Conservation (phyloP, 2,797 vertebrate genomes). For the Catharus ustulatus region DNA sequence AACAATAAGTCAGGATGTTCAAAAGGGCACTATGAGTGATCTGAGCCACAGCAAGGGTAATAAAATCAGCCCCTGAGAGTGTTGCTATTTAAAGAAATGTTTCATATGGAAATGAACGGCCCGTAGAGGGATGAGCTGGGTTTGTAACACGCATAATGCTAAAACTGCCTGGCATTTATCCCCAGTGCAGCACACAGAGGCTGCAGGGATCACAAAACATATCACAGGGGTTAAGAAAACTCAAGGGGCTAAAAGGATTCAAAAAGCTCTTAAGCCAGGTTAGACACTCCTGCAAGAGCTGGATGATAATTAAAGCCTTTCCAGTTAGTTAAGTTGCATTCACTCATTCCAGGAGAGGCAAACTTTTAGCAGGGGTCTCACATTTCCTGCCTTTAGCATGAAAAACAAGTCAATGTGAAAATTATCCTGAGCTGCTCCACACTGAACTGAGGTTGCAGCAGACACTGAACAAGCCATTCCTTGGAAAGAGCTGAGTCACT, state of each 20-base stretch:
- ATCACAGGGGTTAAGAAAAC: background rate
- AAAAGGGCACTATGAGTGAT: constrained; percentile 3
- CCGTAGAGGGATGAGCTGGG: constrained; percentile 1
- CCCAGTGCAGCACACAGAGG: background rate
- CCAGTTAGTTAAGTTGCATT: background rate
- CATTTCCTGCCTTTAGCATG: background rate
- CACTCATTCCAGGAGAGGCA: background rate
- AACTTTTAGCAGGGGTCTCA: background rate
- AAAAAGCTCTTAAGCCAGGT: background rate
- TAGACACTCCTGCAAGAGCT: background rate
- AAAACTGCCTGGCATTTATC: background rate
- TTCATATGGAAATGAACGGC: constrained; percentile 51
- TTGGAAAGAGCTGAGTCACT: background rate
- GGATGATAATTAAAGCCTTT: background rate
- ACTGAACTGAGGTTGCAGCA: background rate
- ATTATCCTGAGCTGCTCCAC: background rate
- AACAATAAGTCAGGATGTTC: background rate
- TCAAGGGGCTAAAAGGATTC: background rate
- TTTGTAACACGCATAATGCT: background rate
- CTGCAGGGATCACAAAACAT: background rate
- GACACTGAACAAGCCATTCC: background rate
- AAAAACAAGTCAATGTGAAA: background rate
- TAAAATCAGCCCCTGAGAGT: constrained; percentile 33
- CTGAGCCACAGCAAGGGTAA: constrained; percentile 25
- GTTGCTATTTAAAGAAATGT: constrained; percentile 45